Base-by-base conservation (phyloP, 2,797 vertebrate species). In the Myiothlypis coronata region DNA sequence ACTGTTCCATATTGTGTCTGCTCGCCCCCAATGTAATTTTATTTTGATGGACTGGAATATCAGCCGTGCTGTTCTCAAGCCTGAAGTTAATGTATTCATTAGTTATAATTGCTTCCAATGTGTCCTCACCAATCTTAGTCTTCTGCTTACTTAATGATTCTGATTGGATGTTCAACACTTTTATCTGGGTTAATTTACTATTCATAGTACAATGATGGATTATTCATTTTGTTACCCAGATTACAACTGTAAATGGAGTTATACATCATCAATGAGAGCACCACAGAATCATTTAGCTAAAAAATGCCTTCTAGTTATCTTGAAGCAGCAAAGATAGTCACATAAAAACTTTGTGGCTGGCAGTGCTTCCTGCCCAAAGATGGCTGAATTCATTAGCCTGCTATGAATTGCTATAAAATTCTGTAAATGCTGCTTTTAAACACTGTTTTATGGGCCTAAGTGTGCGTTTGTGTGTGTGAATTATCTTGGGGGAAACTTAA, bases 101-200 rank as follows among this genome's bases (percentile, higher is more conserved):
- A 98, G 94, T 97, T 97, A 97, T 98, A 98, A 98, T 98, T 98
- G 96, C 95, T 97, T 97, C 92, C 93, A 87, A 63, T 89, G 68
- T 70, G 95, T 97, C 96, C 96, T 92, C 96, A 93, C 97, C 96
- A 94, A 97, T 98, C 98, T 98, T 96, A 92, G 96, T 97, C 96
- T 96, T 96, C 86, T 91, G 83, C 90, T 96, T 97, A 89, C 96
- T 97, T 97, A 98, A 98, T 97, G 97, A 96, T 96, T 97, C 92
- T 96, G 98, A 98, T 97, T 98, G 97, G 97, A 87, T 96, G 97
- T 97, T 97, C 97, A 98, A 96, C 97, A 96, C 96, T 98, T 97
- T 98, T 98, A 98, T 98, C 97, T 97, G 94, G 93, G 97, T 97
- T 98, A 98, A 98, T 98, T 98, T 97, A 96, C 97, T 98, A 98